These are phyloP conservation scores for Triplophysa rosa DNA, from an alignment of 2,113 vertebrate species.

Conservation along the genomic window DNA sequence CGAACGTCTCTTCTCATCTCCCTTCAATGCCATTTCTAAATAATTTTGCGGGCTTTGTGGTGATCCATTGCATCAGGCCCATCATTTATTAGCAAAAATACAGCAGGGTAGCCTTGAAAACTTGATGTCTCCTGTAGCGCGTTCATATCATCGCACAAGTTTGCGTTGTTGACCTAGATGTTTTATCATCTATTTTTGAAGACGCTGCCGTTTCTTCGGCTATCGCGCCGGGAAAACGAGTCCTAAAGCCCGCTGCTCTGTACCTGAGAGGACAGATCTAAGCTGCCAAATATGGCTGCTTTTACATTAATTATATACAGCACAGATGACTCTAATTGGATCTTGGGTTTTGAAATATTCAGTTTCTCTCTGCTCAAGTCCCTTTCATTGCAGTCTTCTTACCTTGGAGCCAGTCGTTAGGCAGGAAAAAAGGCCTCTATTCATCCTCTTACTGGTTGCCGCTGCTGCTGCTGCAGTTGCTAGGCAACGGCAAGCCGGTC, in stretches of 20 bases:
- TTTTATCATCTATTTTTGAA: conserved; percentile 40
- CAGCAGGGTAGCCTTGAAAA: conserved; percentile 6
- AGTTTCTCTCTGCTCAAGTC: conserved; percentile 50
- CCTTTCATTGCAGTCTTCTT: conserved; percentile 46
- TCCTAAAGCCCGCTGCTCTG: conserved; percentile 28
- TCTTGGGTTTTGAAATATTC: conserved; percentile 57
- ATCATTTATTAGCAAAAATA: background rate
- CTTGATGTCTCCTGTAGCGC: background rate
- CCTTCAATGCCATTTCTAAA: background rate
- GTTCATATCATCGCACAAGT: conserved; percentile 20
- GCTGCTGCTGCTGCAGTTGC: conserved; percentile 62
- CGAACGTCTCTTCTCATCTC: background rate
- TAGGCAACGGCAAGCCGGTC: conserved; percentile 67
- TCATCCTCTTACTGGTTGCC: conserved; percentile 32
- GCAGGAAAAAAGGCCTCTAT: conserved; percentile 26
- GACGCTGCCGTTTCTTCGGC: conserved; percentile 11
- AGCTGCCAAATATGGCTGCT: conserved; percentile 9
- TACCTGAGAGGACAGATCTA: conserved; percentile 34
- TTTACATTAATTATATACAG: conserved; percentile 37
- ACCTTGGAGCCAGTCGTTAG: conserved; percentile 30
- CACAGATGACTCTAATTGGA: conserved; percentile 60
- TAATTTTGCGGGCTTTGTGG: background rate
- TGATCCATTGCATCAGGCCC: background rate
- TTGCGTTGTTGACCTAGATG: conserved; percentile 32
- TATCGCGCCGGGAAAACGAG: conserved; percentile 1